Percentiles rank a stretch among this genome's conserved stretches.
phyloP scores from a whole-genome alignment of 2,113 vertebrate genomes.

The Himantopus leucocephalus region DNA sequence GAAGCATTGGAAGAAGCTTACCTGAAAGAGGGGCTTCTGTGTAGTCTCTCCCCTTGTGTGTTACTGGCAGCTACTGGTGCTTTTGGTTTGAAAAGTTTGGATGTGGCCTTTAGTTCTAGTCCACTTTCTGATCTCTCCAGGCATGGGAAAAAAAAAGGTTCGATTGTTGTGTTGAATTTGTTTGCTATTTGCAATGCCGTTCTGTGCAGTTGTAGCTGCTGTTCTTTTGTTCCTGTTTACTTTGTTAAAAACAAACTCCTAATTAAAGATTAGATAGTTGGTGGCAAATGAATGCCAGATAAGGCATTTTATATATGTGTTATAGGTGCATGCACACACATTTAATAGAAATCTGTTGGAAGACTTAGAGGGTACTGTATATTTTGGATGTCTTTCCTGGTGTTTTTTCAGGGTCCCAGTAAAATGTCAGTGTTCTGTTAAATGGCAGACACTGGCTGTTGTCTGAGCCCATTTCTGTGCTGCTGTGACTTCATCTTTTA shows the following conservation, averaged over 20 bases:
- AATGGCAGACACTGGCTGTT: not conserved
- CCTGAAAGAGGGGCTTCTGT: not conserved
- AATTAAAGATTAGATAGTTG: not conserved
- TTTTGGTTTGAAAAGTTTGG: not conserved
- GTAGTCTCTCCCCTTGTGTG: not conserved
- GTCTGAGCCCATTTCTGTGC: not conserved
- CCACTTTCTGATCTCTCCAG: not conserved
- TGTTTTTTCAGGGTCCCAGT: not conserved
- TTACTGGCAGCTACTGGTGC: not conserved
- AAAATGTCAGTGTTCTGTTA: not conserved
- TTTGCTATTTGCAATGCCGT: not conserved
- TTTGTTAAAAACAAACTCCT: not conserved
- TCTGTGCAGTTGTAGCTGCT: not conserved
- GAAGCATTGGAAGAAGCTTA: fast-evolving
- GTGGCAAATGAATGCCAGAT: not conserved
- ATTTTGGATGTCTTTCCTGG: not conserved
- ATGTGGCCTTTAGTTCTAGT: not conserved
- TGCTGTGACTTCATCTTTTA: not conserved
- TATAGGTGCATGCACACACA: fast-evolving
- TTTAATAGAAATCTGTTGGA: not conserved
- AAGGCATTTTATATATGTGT: not conserved
- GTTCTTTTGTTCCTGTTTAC: not conserved
- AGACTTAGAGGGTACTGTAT: not conserved
- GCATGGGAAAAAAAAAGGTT: not conserved
- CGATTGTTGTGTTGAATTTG: not conserved